Conservation (phyloP, 2,888 invertebrate genomes). For the Eucriotettix oculatus region DNA sequence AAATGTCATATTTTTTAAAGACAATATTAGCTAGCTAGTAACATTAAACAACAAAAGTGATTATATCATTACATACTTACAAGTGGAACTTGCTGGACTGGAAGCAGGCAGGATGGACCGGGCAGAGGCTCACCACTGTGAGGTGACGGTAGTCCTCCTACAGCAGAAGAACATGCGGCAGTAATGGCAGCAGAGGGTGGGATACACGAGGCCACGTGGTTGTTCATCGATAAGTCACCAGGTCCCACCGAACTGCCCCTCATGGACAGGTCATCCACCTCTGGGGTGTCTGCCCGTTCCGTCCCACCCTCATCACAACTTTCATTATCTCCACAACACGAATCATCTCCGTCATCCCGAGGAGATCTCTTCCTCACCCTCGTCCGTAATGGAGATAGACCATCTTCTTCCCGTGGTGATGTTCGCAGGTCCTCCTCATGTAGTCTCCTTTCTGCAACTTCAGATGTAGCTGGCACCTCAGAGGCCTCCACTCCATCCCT, state of each 20-base stretch:
- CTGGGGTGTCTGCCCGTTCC: constrained; percentile 8
- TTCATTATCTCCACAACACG: constrained; percentile 16
- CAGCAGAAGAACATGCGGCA: constrained; percentile 14
- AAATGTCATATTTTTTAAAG: no score
- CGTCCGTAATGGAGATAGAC: not conserved
- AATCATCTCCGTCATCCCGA: constrained; percentile 14
- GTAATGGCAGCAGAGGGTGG: constrained; percentile 20
- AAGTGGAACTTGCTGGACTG: constrained; percentile 78
- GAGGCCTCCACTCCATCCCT: constrained; percentile 14
- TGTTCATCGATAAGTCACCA: constrained; percentile 11
- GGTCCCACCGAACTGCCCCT: constrained; percentile 11
- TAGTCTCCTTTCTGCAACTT: constrained; percentile 11
- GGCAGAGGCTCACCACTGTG: constrained; percentile 51
- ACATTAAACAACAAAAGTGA: no score
- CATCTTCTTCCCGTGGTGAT: constrained; percentile 15
- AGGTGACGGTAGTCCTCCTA: constrained; percentile 35
- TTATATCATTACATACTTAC: constrained; percentile 32
- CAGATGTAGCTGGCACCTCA: constrained; percentile 11
- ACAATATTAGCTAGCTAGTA: no score
- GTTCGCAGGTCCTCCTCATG: constrained; percentile 8
- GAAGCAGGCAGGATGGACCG: constrained; percentile 70
- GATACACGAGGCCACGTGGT: constrained; percentile 13
- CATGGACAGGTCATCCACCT: constrained; percentile 8
- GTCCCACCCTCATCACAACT: constrained; percentile 12
- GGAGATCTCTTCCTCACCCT: constrained; percentile 6